Conservation (phyloP, 2,888 invertebrate genomes). For the Drosophila parthenogenetica region DNA sequence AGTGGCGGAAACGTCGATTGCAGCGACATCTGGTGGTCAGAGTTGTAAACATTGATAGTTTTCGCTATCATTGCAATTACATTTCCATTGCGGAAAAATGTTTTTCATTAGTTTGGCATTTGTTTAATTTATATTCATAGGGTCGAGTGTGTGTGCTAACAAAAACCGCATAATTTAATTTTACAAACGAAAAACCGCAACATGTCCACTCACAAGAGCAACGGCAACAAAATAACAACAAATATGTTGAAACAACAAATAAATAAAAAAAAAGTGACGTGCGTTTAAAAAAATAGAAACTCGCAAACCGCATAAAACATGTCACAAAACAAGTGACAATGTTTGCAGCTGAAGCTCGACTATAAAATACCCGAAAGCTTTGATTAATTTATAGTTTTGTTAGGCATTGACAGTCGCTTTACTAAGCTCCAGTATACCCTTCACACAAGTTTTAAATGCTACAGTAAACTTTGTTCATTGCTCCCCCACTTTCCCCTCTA, state of each 20-base stretch:
- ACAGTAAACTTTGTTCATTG: slow-evolving; percentile 26
- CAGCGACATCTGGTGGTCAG: slow-evolving; percentile 39
- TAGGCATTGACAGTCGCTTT: no score
- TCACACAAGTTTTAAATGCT: slow-evolving; percentile 43
- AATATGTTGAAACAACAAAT: slow-evolving; percentile 19
- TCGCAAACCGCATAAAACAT: slow-evolving; percentile 65
- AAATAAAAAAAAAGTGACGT: slow-evolving; percentile 28
- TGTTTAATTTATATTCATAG: slow-evolving; percentile 35
- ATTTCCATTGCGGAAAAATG: slow-evolving; percentile 41
- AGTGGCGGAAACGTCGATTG: slow-evolving; percentile 23
- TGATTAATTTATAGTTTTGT: no score
- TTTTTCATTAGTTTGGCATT: slow-evolving; percentile 56
- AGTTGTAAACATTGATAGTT: slow-evolving; percentile 36
- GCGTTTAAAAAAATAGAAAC: slow-evolving; percentile 37
- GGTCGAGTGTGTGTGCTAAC: slow-evolving; percentile 5
- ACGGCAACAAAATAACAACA: slow-evolving; percentile 22
- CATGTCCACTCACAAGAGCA: slow-evolving; percentile 60
- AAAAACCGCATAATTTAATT: slow-evolving; percentile 75
- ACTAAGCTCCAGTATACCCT: no score
- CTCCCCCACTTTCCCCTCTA: no score
- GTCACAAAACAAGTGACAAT: slow-evolving; percentile 54
- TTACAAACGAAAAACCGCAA: slow-evolving; percentile 70
- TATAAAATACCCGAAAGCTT: not conserved
- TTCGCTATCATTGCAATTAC: slow-evolving; percentile 38
- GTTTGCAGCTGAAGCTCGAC: not conserved